A percentile compares a stretch with the other conserved stretches of the same genome.
Conservation (phyloP, 2,113 vertebrate species). For the Nesogale talazaci region DNA sequence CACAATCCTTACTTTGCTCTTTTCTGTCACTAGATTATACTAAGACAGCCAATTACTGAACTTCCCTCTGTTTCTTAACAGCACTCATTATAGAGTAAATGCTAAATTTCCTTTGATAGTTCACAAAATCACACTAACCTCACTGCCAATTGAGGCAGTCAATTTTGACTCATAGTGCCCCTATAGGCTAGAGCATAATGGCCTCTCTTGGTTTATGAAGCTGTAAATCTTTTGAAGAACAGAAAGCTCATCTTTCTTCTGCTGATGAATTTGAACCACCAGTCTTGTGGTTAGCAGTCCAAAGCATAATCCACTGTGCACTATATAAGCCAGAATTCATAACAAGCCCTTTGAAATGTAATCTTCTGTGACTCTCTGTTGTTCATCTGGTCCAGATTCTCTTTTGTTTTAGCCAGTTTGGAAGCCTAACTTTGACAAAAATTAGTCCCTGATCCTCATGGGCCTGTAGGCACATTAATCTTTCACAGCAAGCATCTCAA, state of each 20-base stretch:
- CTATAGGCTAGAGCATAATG: too few relatives aligned
- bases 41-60: not conserved
- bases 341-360: not conserved
- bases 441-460: slow-evolving; percentile 8
- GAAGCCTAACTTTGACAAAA: not conserved
- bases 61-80: not conserved
- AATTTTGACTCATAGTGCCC: too few relatives aligned
- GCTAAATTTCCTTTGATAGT: not conserved
- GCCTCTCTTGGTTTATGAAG: too few relatives aligned
- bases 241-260: too few relatives aligned
- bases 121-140: not conserved
- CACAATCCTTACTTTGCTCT: not conserved
- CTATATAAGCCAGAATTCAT: not conserved
- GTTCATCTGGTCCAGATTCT: too few relatives aligned
- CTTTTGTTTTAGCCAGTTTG: not conserved
- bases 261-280: too few relatives aligned
- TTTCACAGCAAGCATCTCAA: not conserved
- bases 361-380: not conserved
- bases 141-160: too few relatives aligned
- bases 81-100: not conserved
- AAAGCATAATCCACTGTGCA: too few relatives aligned
- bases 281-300: too few relatives aligned
- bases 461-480: not conserved
- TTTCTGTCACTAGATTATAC: not conserved
- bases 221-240: too few relatives aligned